phyloP scores from a whole-genome alignment of 2,797 vertebrate species.

The Morelia viridis region DNA sequence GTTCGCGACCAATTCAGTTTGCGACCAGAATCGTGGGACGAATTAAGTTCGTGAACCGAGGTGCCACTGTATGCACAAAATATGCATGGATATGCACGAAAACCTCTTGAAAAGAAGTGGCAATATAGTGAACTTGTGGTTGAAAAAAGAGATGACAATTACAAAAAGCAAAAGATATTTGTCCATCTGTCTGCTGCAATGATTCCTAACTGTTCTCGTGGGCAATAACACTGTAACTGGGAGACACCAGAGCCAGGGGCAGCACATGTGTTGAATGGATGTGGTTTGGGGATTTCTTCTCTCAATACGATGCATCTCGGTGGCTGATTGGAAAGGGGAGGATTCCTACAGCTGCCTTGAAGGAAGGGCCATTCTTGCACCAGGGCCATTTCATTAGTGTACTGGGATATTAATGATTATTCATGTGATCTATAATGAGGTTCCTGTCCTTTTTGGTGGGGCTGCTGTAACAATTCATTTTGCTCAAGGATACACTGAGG shows the following conservation, averaged over 20 bases:
- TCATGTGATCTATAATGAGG: not conserved
- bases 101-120: not conserved
- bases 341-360: not conserved
- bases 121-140: not conserved
- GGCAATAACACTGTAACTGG: not conserved
- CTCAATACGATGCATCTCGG: not conserved
- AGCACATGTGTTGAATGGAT: not conserved
- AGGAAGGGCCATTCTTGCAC: not conserved
- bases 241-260: not conserved
- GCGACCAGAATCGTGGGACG: too few relatives aligned
- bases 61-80: too few relatives aligned
- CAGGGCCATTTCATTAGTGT: not conserved
- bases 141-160: not conserved
- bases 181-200: not conserved
- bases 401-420: not conserved
- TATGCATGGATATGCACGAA: too few relatives aligned
- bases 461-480: not conserved
- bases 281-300: not conserved
- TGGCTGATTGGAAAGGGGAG: not conserved
- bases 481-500: not conserved
- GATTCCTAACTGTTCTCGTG: not conserved
- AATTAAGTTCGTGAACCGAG: too few relatives aligned
- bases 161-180: not conserved
- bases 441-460: not conserved
- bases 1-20: too few relatives aligned